Evolutionary conservation across 2,888 invertebrate species (phyloP), one percentile per base, ranked within the genome.

Genomic region (Troides helena): DNA sequence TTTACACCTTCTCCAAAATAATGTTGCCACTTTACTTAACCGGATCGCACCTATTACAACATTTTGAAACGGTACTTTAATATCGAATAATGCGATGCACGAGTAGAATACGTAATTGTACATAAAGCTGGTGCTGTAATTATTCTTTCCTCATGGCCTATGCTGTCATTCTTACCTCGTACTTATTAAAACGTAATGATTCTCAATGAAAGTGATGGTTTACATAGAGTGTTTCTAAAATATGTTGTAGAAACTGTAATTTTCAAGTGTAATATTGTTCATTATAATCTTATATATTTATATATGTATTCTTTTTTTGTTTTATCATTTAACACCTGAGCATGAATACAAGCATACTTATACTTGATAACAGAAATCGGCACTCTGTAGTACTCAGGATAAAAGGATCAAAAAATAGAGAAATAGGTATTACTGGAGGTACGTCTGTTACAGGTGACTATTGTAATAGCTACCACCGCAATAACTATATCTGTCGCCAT

Each of bases 1-100:
- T 89, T 89, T 88, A 89, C 82, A 81, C 80, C 86, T 79, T 74
- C 78, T 80, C 86, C 86, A 83, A 87, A 39, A 89, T 65, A 69
- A 60, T 65, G 65, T 62, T 62, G 56, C 50, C 61, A 50, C 65
- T 66, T 65, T 57, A 65, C 43, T 36, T 61, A 43, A 43, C 56
- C 62, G 43, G 30, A 65, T 65, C 58, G 58, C 62, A 62, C 60
- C 64, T 65, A 69, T 66, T 69, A 66, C 65, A 65, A 69, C 56
- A 62, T 69, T 66, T 62, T 30, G 58, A 21, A 66, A 65, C 69
- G 65, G 62, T 58, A 65, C 65, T 68, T 68, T 68, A 58, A 57
- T 59, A 63, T 63, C 21, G 21, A 58, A 58, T 62, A 62, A 43
- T 46, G 62, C 68, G 62, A 63, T 50, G 57, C 23, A 65, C 43